phyloP scores from a whole-genome alignment of 2,888 invertebrate species.

The Agapetus fuscipes region DNA sequence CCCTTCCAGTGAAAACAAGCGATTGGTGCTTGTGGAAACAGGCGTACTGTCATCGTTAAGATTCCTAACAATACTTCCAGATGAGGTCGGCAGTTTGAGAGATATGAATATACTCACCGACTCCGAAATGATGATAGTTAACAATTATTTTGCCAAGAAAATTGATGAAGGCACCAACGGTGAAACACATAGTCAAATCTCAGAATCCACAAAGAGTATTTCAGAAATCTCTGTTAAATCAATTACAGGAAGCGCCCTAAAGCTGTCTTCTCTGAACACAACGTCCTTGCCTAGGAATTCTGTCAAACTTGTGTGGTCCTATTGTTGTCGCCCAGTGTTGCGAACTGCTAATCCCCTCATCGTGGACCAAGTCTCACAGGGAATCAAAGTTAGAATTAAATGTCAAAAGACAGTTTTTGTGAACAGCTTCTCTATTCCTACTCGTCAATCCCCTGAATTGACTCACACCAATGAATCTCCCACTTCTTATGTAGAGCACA shows the following conservation, averaged over 20 bases:
- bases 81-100: constrained; percentile 35
- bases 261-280: constrained; percentile 4
- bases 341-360: constrained; percentile 35
- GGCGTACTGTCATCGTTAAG: constrained; percentile 39
- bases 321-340: constrained; percentile 35
- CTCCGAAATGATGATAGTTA: constrained; percentile 25
- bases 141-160: neutral
- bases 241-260: neutral
- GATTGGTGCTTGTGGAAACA: constrained; percentile 33
- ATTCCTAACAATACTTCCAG: constrained; percentile 32
- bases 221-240: neutral
- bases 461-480: constrained; percentile 31
- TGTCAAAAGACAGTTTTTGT: constrained; percentile 39
- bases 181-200: neutral
- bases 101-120: constrained; percentile 32
- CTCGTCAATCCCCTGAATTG: constrained; percentile 36
- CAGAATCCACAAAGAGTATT: neutral
- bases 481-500: constrained; percentile 35
- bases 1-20: constrained; percentile 35
- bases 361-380: constrained; percentile 32
- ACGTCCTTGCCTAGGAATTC: constrained; percentile 26
- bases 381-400: constrained; percentile 33
- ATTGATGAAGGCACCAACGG: neutral
- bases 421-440: constrained; percentile 37
- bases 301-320: constrained; percentile 34